Conservation (phyloP, 1,140 invertebrate genomes). For the Dendroctonus valens region DNA sequence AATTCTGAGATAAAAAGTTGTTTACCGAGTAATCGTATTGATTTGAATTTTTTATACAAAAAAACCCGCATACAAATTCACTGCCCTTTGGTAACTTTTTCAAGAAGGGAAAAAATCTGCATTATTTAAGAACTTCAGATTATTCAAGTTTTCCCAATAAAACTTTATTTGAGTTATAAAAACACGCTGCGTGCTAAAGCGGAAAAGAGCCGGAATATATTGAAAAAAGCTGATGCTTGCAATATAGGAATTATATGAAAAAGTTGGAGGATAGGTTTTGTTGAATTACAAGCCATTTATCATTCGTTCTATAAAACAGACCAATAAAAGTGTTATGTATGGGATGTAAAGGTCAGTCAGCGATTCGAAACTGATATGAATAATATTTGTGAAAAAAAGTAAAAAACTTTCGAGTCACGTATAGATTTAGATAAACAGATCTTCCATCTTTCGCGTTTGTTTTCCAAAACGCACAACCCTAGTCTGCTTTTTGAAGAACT, state of each 20-base stretch:
- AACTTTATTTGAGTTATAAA: constrained; percentile 26
- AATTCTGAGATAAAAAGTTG: too few species aligned
- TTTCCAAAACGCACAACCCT: too few species aligned
- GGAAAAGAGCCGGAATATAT: constrained; percentile 15
- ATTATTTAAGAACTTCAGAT: not conserved
- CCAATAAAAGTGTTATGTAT: constrained; percentile 10
- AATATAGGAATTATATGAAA: constrained; percentile 24
- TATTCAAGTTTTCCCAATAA: constrained; percentile 23
- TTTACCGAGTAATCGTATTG: too few species aligned
- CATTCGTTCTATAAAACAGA: constrained; percentile 6
- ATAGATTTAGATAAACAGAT: too few species aligned
- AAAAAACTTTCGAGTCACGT: too few species aligned
- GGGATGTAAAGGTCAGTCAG: not conserved
- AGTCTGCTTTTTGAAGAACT: too few species aligned
- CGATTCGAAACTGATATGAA: constrained; percentile 3
- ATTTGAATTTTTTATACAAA: too few species aligned
- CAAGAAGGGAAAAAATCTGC: too few species aligned
- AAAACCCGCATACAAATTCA: too few species aligned
- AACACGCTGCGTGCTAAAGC: constrained; percentile 19
- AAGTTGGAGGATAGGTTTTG: constrained; percentile 14
- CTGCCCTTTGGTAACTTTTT: too few species aligned
- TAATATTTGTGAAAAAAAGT: not conserved
- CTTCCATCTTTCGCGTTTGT: too few species aligned
- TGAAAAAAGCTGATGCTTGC: constrained; percentile 22
- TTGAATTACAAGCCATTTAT: constrained; percentile 20